Conservation (phyloP, 2,888 invertebrate species). For the Cabera pusaria region DNA sequence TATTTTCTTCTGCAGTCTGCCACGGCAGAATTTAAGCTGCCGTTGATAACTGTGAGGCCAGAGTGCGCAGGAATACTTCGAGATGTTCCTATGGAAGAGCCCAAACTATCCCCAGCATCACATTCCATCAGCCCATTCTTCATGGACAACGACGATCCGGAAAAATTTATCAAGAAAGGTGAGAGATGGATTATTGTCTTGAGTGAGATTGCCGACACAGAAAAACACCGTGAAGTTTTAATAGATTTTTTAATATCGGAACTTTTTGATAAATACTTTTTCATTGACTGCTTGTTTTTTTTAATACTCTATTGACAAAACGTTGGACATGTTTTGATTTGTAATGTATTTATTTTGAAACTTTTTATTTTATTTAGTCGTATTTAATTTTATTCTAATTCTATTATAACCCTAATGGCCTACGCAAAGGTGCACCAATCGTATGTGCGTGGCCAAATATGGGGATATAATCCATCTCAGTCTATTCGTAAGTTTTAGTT, state of each 20-base stretch:
- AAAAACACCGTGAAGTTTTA: too few species aligned
- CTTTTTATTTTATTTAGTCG: conserved; percentile 10
- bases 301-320: too few species aligned
- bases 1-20: conserved; percentile 76
- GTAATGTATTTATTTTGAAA: conserved; percentile 10
- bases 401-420: conserved; percentile 54
- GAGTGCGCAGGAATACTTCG: conserved; percentile 86
- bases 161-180: conserved; percentile 87
- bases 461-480: conserved; percentile 71
- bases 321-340: too few species aligned
- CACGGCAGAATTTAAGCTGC: conserved; percentile 87
- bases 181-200: too few species aligned
- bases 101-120: conserved; percentile 82
- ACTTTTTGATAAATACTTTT: conserved; percentile 6
- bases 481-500: conserved; percentile 59
- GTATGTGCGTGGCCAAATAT: conserved; percentile 72
- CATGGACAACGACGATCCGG: conserved; percentile 84
- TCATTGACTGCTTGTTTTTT: too few species aligned
- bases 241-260: too few species aligned
- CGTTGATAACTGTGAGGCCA: conserved; percentile 86
- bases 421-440: conserved; percentile 67
- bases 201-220: too few species aligned
- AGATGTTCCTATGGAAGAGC: conserved; percentile 84
- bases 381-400: conserved; percentile 14
- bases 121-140: conserved; percentile 86